Evolutionary conservation across 2,888 invertebrate species (phyloP).

Genomic region (Dromius quadrimaculatus): DNA sequence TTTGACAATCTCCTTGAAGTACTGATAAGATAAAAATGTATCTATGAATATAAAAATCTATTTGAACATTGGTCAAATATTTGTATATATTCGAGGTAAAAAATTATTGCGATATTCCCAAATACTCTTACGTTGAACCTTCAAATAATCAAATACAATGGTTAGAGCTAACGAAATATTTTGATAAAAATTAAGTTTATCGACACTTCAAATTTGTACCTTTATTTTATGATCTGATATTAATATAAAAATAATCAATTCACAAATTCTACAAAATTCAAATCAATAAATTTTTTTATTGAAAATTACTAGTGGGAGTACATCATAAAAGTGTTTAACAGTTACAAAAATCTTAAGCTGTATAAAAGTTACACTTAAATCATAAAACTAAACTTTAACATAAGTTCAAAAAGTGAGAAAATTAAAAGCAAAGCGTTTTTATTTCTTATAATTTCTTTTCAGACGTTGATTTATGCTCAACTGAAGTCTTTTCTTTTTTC

Average conservation of each 20-base stretch:
- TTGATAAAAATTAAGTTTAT: too few species aligned
- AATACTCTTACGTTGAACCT: conserved; percentile 2
- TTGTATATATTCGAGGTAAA: conserved; percentile 24
- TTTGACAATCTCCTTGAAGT: conserved; percentile 46
- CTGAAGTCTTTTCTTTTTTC: not conserved
- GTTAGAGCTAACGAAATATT: not conserved
- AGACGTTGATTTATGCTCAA: not conserved
- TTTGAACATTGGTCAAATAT: conserved; percentile 46
- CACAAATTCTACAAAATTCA: too few species aligned
- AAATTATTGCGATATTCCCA: conserved; percentile 10
- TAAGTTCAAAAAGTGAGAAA: too few species aligned
- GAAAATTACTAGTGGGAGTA: too few species aligned
- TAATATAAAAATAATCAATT: too few species aligned
- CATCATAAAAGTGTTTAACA: too few species aligned
- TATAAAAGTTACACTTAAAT: too few species aligned
- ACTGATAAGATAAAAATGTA: conserved; percentile 43
- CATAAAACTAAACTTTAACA: too few species aligned
- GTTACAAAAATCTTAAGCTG: too few species aligned
- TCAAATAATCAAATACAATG: not conserved
- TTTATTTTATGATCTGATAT: not conserved
- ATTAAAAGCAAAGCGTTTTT: too few species aligned
- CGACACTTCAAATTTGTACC: not conserved
- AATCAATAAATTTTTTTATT: too few species aligned
- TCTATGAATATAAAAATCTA: conserved; percentile 25
- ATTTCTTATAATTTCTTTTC: conserved; percentile 23